phyloP scores from a whole-genome alignment of 2,113 vertebrate species.

The Pogona vitticeps region DNA sequence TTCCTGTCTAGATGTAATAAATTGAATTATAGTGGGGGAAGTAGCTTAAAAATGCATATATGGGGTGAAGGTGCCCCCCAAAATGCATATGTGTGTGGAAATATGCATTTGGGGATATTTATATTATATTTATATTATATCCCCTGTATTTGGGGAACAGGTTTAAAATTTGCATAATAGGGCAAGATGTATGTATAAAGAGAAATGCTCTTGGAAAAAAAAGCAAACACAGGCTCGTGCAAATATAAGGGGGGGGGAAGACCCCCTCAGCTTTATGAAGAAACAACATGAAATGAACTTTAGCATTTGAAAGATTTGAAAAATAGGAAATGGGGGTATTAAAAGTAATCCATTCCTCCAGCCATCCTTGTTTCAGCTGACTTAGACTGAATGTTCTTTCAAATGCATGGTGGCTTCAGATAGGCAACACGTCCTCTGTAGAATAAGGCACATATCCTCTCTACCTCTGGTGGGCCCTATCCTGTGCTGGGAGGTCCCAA shows the following conservation, averaged over 20 bases:
- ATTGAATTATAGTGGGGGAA: neutral
- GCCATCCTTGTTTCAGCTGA: neutral
- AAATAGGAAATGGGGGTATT: neutral
- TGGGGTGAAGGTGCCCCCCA: no score
- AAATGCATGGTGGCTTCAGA: no score
- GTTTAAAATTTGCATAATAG: neutral
- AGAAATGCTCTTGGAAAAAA: neutral
- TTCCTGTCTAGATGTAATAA: neutral
- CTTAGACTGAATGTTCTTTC: neutral
- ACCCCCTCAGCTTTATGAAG: no score
- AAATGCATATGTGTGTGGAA: neutral
- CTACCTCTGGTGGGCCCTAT: no score
- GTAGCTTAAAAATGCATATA: neutral
- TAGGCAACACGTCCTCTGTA: no score
- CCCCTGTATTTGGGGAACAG: neutral
- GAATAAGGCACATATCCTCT: no score
- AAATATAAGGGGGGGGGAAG: neutral
- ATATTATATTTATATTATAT: no score
- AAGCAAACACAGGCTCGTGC: neutral
- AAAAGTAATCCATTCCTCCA: neutral
- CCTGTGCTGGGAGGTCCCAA: no score
- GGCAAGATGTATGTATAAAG: neutral
- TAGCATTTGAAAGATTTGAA: neutral
- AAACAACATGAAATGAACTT: neutral
- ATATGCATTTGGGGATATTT: no score